These are phyloP conservation scores for Ceratothoa steindachneri DNA, from an alignment of 2,888 invertebrate species.

Conservation along the genomic window DNA sequence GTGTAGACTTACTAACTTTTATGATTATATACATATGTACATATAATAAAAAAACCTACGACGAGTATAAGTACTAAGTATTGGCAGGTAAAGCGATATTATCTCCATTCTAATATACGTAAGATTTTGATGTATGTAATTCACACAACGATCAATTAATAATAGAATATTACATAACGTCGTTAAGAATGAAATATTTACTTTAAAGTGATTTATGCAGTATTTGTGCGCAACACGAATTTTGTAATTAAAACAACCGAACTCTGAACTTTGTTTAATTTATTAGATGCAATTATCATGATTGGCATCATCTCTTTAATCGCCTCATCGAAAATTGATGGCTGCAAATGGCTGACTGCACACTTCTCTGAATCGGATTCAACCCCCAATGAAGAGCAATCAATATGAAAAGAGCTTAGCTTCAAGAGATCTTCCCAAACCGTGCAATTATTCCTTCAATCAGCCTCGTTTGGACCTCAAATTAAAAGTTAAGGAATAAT, in stretches of 20 bases:
- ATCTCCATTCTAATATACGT: too few relatives aligned
- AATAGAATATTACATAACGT: too few relatives aligned
- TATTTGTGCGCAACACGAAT: background rate
- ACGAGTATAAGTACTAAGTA: too few relatives aligned
- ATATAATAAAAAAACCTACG: too few relatives aligned
- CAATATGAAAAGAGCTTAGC: background rate
- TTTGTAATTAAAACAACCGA: background rate
- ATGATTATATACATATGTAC: constrained; percentile 16
- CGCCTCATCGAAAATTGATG: background rate
- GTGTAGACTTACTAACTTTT: background rate
- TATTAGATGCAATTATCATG: background rate
- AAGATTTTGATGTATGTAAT: too few relatives aligned
- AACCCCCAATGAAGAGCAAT: too few relatives aligned
- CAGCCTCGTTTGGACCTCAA: background rate
- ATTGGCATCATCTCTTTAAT: background rate
- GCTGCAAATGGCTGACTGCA: too few relatives aligned
- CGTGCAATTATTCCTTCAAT: background rate
- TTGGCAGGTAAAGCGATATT: too few relatives aligned
- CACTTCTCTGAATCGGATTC: too few relatives aligned
- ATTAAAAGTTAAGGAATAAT: background rate
- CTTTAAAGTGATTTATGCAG: too few relatives aligned
- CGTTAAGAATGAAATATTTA: background rate
- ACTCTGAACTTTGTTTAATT: background rate
- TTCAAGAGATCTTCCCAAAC: background rate
- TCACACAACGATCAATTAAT: too few relatives aligned